Evolutionary conservation across 1,140 invertebrate genomes (phyloP), one percentile per base, ranked within the genome.

Genomic region (Ceratina australensis): DNA sequence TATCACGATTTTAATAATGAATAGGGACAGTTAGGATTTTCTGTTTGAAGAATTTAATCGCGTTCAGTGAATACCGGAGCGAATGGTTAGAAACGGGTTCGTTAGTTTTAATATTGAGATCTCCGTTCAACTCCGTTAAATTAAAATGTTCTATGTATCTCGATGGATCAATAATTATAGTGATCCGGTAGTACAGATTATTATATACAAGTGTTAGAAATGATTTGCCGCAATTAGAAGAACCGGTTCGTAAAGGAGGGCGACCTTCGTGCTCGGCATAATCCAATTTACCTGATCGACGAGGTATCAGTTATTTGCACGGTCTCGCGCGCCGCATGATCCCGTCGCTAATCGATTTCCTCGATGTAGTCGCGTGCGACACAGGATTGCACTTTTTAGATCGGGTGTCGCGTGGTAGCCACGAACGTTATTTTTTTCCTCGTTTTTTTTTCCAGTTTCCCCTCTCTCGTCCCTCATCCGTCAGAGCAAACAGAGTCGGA

Each of bases 361-460:
- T 72, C 69, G 78, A 81, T 84, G 83, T 84, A 72, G 83, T 67
- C 81, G 74, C 71, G 81, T 79, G 47, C 83, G 68, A 87, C 86
- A 87, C 64, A 72, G 86, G 86, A 87, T 80, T 81, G 86, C 86
- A 86, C 86, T 87, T 81, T 85, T 85, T 80, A 81, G 83, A 83
- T 82, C 81, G 83, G 76, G 78, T 79, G 79, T 85, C 76, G 69
- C 71, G 54, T 75, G 33, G 66, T 84, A 76, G 74, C 67, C 68
- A 24, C 68, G 68, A 71, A 71, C 69, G 80, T 75, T 81, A 77
- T 78, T 81, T 76, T 67, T 67, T 72, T 28, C 18, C 60, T 80
- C 73, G 75, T 68, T 60, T 28, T 64, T 67, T 47, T 3, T 63
- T 60, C 61, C 22, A 47, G 33, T 61, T 28, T 81, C 81, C 73